Base-by-base conservation (phyloP, 1,140 invertebrate species). In the Drosophila littoralis region DNA sequence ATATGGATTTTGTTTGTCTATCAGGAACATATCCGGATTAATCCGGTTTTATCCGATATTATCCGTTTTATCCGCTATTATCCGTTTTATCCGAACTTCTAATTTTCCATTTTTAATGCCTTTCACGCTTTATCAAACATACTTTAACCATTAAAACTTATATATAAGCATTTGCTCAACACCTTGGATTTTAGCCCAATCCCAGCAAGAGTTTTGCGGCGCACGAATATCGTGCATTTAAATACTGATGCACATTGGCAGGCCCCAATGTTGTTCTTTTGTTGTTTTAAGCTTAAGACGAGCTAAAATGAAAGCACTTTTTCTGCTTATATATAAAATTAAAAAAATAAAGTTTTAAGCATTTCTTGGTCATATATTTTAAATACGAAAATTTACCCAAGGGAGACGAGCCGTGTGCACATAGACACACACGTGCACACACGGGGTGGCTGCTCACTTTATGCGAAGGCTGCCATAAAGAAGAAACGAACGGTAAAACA, bases 361-460 rank as follows among this genome's bases (percentile, higher is more conserved):
- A 88, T 88, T 88, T 86, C 83, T 88, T 82, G 69, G 76, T 69
- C 83, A 88, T 86, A 86, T 88, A 88, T 86, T 88, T 83, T 74
- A 86, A 88, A 86, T 88, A 88, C 83, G 55, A 88, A 82, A 88
- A 88, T 88, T 88, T 75, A 88, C 79, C 79, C 83, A 83, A 74
- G 84, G 79, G 83, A 86, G 79, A 69, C 75, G 79, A 86, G 73
- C 67, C 75, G 60, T 66, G 42, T 64, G 15, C 57, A 36, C 68
- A 60, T 59, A 72, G 36, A 45, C 42, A 63, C 32, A 65, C 32
- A 42, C 22, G 22, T 28, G 22, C 28, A 58, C 40, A 51, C 45
- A 43, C 28, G 9, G 45, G 38, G 52, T 78, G 65, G 77, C 70
- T 85, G 82, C 73, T 88, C 83, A 88, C 79, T 88, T 86, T 68